A percentile compares a stretch with the other conserved stretches of the same genome.
Conservation (phyloP, 2,113 vertebrate species). For the Pseudonaja textilis region DNA sequence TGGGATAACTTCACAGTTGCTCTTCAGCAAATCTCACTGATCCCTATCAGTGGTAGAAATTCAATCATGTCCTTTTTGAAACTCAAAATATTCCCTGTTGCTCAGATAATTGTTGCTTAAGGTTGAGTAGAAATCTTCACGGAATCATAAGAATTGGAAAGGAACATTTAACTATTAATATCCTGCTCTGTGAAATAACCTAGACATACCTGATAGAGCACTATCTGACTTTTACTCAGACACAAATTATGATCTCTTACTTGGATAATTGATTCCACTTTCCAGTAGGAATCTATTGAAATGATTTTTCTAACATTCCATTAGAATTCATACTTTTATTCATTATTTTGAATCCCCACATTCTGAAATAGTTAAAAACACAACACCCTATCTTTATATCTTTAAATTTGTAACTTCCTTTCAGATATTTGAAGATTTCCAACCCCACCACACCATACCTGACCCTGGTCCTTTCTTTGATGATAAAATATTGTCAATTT, state of each 20-base stretch:
- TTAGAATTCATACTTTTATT: not conserved
- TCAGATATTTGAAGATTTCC: not conserved
- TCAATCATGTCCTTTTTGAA: not conserved
- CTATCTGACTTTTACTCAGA: not conserved
- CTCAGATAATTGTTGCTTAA: not conserved
- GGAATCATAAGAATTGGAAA: not conserved
- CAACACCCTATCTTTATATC: not conserved
- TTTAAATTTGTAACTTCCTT: not conserved
- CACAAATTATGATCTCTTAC: not conserved
- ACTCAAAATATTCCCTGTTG: not conserved
- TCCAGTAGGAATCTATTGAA: not conserved
- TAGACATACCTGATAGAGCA: not conserved
- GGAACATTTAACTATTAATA: not conserved
- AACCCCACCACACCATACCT: not conserved
- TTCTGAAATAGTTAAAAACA: not conserved
- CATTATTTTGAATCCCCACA: not conserved
- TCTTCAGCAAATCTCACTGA: not conserved
- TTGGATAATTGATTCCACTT: not conserved
- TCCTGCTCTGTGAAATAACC: not conserved
- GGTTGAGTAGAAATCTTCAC: not conserved
- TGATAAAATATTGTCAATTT: not conserved
- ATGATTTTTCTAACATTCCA: not conserved
- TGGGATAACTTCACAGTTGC: not conserved
- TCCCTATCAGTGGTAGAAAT: not conserved
- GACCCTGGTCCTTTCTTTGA: not conserved